phyloP scores from a whole-genome alignment of 1,140 invertebrate species.

The Trachymyrmex cornetzi region DNA sequence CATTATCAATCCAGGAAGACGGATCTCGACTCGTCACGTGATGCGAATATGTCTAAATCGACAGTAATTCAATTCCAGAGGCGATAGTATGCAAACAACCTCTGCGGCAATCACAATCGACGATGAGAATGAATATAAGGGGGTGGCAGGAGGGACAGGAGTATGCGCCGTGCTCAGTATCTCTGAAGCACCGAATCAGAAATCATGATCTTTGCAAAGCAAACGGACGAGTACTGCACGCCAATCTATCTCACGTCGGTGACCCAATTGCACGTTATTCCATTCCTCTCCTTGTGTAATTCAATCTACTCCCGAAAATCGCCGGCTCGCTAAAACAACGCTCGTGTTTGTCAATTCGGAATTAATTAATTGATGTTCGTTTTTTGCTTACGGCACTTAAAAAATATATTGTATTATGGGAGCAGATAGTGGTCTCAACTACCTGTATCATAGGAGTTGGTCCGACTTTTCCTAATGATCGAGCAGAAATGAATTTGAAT shows the following conservation, averaged over 20 bases:
- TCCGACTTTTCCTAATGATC: neutral
- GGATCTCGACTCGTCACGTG: constrained; percentile 16
- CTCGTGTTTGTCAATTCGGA: constrained; percentile 5
- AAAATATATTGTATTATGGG: neutral
- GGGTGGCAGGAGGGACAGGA: neutral
- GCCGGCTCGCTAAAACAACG: neutral
- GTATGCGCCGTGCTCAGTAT: neutral
- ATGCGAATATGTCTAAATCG: constrained; percentile 60
- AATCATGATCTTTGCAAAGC: constrained; percentile 33
- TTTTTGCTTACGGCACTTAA: neutral
- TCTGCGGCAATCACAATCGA: constrained; percentile 44
- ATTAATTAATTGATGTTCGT: constrained; percentile 41
- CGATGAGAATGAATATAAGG: constrained; percentile 59
- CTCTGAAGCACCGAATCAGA: constrained; percentile 21
- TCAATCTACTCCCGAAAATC: constrained; percentile 60
- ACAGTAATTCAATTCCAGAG: constrained; percentile 61
- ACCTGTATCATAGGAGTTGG: neutral
- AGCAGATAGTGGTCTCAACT: neutral
- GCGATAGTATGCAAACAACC: constrained; percentile 74
- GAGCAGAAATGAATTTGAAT: neutral
- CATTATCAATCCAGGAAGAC: constrained; percentile 42
- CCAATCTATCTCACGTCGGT: constrained; percentile 32
- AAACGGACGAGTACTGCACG: constrained; percentile 33
- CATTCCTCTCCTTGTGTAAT: constrained; percentile 51
- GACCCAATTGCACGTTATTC: constrained; percentile 57